Evolutionary conservation across 2,888 invertebrate genomes (phyloP), one percentile per base, ranked within the genome.

Genomic region (Xiphydria camelus): DNA sequence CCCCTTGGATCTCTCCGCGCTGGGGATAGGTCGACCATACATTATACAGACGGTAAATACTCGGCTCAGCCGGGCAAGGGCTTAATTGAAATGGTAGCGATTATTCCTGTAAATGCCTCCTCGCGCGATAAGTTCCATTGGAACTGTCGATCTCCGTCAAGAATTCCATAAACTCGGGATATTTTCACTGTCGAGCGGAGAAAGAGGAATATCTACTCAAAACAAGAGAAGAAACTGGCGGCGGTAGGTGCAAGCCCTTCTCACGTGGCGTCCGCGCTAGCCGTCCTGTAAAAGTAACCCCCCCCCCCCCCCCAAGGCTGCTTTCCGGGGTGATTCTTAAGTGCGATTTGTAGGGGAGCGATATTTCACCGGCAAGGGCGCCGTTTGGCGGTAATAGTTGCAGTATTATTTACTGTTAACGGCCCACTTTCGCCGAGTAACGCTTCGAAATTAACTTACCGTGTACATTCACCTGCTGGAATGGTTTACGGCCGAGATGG

Each of bases 341-440:
- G 51, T 45, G 52, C 57, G 57, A 62, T 59, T 60, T 57, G 57
- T 57, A 61, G 57, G 55, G 51, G 59, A 50, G 51, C 55, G 56
- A 52, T 59, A 63, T 56, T 58, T 60, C 51, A 61, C 48, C 45
- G 45, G 49, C 45, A 51, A 54, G 51, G 46, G 55, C 50, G 51
- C 52, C 55, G 46, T 54, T 60, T 45, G 49, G 42, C 35, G 53
- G 59, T 62, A 64, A 66, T 64, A 62, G 60, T 64, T 62, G 49
- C 55, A 61, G 61, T 65, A 64, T 69, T 70, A 70, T 71, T 70
- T 66, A 70, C 62, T 51, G 62, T 60, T 64, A 69, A 68, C 62
- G 62, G 59, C 57, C 61, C 59, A 59, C 64, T 65, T 64, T 53
- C 52, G 39, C 47, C 14, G 42, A 40, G 47, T 49, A 60, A 60